phyloP scores from a whole-genome alignment of 2,888 invertebrate genomes.

The Stenichneumon culpator region DNA sequence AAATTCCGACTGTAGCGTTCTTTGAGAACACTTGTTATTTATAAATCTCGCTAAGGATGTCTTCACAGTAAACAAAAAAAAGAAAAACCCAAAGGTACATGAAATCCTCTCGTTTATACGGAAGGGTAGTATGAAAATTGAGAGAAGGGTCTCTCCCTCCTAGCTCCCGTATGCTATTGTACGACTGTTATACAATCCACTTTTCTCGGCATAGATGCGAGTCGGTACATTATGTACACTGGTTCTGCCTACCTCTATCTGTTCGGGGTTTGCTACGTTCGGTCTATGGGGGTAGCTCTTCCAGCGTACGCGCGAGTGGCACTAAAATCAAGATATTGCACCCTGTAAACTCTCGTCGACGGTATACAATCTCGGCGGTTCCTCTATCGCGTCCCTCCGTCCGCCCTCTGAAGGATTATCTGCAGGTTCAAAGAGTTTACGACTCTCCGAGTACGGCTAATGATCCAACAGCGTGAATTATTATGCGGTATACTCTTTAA shows the following conservation, averaged over 20 bases:
- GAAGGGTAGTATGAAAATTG: too few species aligned
- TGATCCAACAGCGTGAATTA: slow-evolving; percentile 60
- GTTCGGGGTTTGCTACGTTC: slow-evolving; percentile 45
- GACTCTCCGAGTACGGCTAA: slow-evolving; percentile 40
- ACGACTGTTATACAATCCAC: slow-evolving; percentile 29
- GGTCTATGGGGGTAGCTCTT: slow-evolving; percentile 18
- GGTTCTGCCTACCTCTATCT: slow-evolving; percentile 37
- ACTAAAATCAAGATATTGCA: slow-evolving; percentile 66
- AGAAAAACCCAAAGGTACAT: too few species aligned
- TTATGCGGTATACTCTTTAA: slow-evolving; percentile 54
- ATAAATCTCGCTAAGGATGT: too few species aligned
- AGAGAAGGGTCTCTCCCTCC: slow-evolving; percentile 18
- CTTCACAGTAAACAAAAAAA: too few species aligned
- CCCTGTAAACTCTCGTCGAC: slow-evolving; percentile 53
- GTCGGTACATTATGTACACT: slow-evolving; percentile 26
- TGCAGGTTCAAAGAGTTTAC: slow-evolving; percentile 51
- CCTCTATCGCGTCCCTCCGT: slow-evolving; percentile 13
- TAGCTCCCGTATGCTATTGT: slow-evolving; percentile 42
- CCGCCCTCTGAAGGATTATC: slow-evolving; percentile 51
- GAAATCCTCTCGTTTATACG: too few species aligned
- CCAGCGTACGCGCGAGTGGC: slow-evolving; percentile 8
- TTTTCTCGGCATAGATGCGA: neutral
- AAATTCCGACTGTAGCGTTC: too few species aligned
- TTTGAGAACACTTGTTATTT: too few species aligned
- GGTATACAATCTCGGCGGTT: slow-evolving; percentile 9